A percentile compares a stretch with the other conserved stretches of the same genome.
Evolutionary conservation across 2,113 vertebrate genomes (phyloP).

Genomic region (Illadopsis cleaveri): DNA sequence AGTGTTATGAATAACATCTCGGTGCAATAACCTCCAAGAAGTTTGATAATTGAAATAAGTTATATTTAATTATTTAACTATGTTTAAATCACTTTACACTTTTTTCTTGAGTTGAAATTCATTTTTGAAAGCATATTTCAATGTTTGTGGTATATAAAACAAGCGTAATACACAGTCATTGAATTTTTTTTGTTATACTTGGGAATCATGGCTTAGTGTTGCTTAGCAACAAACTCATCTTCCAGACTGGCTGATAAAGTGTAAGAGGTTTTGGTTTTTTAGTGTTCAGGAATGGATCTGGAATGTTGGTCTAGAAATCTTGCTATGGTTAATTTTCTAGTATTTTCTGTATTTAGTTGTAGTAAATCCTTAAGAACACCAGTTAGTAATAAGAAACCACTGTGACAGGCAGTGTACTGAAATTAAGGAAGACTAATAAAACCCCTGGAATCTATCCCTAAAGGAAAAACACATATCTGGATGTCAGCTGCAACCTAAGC

Average conservation of each 20-base stretch:
- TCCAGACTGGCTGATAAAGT: neutral
- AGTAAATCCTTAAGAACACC: neutral
- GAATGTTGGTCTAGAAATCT: neutral
- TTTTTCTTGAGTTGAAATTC: neutral
- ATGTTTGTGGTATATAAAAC: neutral
- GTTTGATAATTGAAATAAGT: neutral
- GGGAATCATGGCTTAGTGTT: neutral
- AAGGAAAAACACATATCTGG: neutral
- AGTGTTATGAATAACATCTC: neutral
- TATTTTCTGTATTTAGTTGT: neutral
- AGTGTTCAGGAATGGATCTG: neutral
- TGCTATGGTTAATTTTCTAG: neutral
- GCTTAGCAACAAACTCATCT: conserved; percentile 41
- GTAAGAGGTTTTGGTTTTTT: neutral
- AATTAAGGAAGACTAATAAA: neutral
- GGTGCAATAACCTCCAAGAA: neutral
- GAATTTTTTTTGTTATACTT: neutral
- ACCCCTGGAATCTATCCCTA: neutral
- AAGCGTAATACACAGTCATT: neutral
- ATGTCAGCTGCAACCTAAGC: neutral
- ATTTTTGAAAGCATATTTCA: neutral
- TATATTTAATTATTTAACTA: neutral
- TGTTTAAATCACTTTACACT: neutral
- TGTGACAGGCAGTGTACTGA: neutral
- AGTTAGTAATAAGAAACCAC: neutral